A percentile compares a stretch with the other conserved stretches of the same genome.
These are phyloP conservation scores for Latheticus oryzae DNA, from an alignment of 2,888 invertebrate genomes.

Conservation along the genomic window DNA sequence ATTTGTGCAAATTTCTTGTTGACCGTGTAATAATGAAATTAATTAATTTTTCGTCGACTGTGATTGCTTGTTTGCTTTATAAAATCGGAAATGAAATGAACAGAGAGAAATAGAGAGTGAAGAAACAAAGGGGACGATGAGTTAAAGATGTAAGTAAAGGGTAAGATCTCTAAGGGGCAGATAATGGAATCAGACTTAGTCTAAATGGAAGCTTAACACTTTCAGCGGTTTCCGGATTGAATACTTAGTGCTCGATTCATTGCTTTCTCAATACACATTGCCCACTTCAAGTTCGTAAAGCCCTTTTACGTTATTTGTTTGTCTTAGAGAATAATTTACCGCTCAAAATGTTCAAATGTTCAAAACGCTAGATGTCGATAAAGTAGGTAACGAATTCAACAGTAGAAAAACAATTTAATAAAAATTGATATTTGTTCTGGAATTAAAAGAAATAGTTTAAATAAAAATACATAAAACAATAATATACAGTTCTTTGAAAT, in stretches of 20 bases:
- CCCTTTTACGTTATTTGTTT: conserved; percentile 64
- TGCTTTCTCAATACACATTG: conserved; percentile 62
- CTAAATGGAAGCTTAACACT: conserved; percentile 67
- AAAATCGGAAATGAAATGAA: conserved; percentile 49
- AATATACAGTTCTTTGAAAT: too few relatives aligned
- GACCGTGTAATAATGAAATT: conserved; percentile 49
- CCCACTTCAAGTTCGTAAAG: conserved; percentile 59
- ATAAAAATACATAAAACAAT: too few relatives aligned
- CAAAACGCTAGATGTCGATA: too few relatives aligned
- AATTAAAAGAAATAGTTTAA: too few relatives aligned
- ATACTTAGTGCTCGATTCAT: conserved; percentile 64
- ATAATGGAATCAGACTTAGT: conserved; percentile 67
- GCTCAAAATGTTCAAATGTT: too few relatives aligned
- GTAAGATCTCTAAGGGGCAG: conserved; percentile 64
- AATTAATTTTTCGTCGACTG: conserved; percentile 51
- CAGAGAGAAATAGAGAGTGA: conserved; percentile 37
- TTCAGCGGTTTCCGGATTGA: conserved; percentile 66
- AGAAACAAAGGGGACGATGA: too few relatives aligned
- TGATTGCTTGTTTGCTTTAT: conserved; percentile 50
- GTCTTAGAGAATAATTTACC: conserved; percentile 53
- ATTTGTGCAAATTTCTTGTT: conserved; percentile 36
- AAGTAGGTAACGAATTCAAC: too few relatives aligned
- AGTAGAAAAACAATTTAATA: too few relatives aligned
- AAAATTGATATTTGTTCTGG: too few relatives aligned
- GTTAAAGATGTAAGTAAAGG: conserved; percentile 56